Percentiles rank a stretch among this genome's conserved stretches.
phyloP scores from a whole-genome alignment of 2,113 vertebrate species.

The Lamprologus sp. region DNA sequence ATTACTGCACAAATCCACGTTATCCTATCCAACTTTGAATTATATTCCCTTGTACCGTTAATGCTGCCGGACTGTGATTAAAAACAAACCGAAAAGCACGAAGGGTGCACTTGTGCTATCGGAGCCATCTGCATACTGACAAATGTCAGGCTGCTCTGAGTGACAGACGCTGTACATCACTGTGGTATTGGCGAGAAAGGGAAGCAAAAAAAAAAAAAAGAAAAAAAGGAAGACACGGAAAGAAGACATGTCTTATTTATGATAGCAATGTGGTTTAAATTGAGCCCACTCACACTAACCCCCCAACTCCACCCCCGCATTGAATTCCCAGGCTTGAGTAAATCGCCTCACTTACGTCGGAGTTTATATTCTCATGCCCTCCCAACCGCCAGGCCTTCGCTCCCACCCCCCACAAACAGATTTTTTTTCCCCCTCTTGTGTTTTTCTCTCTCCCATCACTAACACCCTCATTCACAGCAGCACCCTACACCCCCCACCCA shows the following conservation, averaged over 20 bases:
- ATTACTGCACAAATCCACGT: slow-evolving; percentile 14
- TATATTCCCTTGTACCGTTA: background rate
- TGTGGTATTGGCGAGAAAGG: background rate
- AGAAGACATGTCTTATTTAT: slow-evolving; percentile 11
- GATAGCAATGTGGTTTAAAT: slow-evolving; percentile 56
- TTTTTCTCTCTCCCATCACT: slow-evolving; percentile 48
- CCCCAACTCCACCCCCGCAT: slow-evolving; percentile 8
- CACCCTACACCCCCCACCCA: background rate
- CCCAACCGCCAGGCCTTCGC: slow-evolving; percentile 23
- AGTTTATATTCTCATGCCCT: slow-evolving; percentile 74
- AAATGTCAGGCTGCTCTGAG: background rate
- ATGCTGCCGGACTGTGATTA: background rate
- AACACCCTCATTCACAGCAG: slow-evolving; percentile 58
- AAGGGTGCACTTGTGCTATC: background rate
- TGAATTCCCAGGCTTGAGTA: slow-evolving; percentile 64
- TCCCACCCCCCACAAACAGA: slow-evolving; percentile 27
- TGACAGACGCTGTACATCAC: background rate
- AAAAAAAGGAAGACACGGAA: background rate
- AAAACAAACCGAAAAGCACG: background rate
- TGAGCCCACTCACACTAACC: slow-evolving; percentile 4
- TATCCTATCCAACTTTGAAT: background rate
- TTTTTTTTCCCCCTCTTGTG: background rate
- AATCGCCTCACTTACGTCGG: slow-evolving; percentile 57
- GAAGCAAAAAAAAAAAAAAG: background rate
- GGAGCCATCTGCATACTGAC: background rate